Conservation (phyloP, 2,888 invertebrate genomes). For the Eupeodes latifasciatus region DNA sequence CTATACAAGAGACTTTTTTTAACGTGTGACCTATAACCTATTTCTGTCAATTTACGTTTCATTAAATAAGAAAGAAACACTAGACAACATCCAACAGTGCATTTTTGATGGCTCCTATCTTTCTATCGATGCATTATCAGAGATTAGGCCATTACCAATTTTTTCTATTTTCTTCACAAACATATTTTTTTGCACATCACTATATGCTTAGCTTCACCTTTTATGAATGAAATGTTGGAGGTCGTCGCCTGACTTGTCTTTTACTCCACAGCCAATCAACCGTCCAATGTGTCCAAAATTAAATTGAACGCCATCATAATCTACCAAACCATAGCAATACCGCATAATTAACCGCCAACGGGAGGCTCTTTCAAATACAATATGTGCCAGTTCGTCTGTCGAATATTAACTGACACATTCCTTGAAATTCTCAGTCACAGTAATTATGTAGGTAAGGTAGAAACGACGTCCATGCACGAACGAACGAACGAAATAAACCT, state of each 20-base stretch:
- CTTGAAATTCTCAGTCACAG: conserved; percentile 1
- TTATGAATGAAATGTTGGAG: not conserved
- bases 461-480: too few relatives aligned
- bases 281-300: conserved; percentile 27
- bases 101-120: too few relatives aligned
- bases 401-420: conserved; percentile 35
- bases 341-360: conserved; percentile 36
- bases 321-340: not conserved
- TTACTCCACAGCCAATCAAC: conserved; percentile 9
- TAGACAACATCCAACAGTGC: too few relatives aligned
- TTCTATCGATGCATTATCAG: too few relatives aligned
- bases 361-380: not conserved
- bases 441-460: not conserved
- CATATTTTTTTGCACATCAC: not conserved
- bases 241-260: not conserved
- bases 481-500: too few relatives aligned
- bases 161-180: not conserved
- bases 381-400: conserved; percentile 13
- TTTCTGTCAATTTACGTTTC: too few relatives aligned
- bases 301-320: conserved; percentile 29
- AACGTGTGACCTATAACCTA: too few relatives aligned
- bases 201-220: not conserved
- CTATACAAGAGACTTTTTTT: too few relatives aligned
- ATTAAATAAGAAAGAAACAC: too few relatives aligned
- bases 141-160: not conserved